Percentiles rank a stretch among this genome's conserved stretches.
Evolutionary conservation across 2,888 invertebrate genomes (phyloP).

Genomic region (Apamea epomidion): DNA sequence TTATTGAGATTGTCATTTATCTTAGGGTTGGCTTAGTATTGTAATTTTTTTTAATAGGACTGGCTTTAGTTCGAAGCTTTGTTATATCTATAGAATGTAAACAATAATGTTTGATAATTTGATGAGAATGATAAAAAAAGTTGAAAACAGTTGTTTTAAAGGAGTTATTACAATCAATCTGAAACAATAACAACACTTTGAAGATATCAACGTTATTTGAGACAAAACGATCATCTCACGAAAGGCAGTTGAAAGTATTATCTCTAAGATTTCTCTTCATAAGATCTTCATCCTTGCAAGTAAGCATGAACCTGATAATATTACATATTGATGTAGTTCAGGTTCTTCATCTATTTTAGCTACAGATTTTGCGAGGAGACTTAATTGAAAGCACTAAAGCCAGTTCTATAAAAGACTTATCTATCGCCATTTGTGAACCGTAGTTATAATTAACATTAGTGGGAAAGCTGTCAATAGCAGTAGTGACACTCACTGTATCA

Average conservation of each 20-base stretch:
- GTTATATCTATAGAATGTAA: not conserved
- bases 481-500: constrained; percentile 54
- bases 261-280: not conserved
- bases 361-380: not conserved
- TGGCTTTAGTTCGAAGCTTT: constrained; percentile 32
- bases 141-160: not conserved
- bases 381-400: not conserved
- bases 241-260: no score
- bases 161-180: not conserved
- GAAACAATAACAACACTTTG: not conserved
- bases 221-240: not conserved
- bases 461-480: constrained; percentile 47
- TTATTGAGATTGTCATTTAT: constrained; percentile 66
- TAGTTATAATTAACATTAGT: constrained; percentile 56
- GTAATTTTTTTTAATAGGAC: constrained; percentile 46
- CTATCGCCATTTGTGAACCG: constrained; percentile 60
- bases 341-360: no score
- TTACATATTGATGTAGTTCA: not conserved
- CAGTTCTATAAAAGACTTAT: constrained; percentile 47
- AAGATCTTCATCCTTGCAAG: constrained; percentile 1
- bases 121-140: not conserved
- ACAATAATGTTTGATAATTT: not conserved
- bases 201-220: not conserved
- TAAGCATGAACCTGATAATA: not conserved
- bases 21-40: constrained; percentile 66